Evolutionary conservation across 2,113 vertebrate species (phyloP).

Genomic region (Myiozetetes cayanensis): DNA sequence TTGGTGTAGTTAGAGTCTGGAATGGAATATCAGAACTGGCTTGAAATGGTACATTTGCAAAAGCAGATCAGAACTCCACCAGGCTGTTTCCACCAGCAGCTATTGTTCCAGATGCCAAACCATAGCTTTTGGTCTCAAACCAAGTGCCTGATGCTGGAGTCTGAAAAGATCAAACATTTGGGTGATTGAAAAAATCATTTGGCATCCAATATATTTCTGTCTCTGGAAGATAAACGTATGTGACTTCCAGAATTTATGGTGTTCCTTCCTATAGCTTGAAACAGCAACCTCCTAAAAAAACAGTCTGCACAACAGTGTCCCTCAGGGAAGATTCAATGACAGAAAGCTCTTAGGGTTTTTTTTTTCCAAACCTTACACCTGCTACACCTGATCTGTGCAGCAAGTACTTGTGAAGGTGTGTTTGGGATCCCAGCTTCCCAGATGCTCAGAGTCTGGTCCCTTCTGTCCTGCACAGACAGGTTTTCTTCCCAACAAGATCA

Average conservation of each 20-base stretch:
- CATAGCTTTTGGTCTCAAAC: background rate
- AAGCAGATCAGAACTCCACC: background rate
- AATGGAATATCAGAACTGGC: background rate
- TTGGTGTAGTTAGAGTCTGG: background rate
- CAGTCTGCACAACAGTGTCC: background rate
- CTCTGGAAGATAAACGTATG: background rate
- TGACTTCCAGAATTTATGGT: background rate
- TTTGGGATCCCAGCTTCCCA: background rate
- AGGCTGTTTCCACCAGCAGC: fast-evolving
- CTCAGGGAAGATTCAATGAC: background rate
- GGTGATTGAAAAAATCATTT: background rate
- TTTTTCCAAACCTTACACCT: background rate
- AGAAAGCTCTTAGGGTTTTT: background rate
- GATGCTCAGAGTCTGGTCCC: background rate
- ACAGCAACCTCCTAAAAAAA: background rate
- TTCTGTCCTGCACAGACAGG: background rate
- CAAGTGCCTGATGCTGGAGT: background rate
- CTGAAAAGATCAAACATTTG: background rate
- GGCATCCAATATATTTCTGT: background rate
- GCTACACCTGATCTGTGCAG: background rate
- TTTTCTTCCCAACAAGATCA: background rate
- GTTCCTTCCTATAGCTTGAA: background rate
- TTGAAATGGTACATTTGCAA: background rate
- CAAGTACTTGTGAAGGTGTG: background rate
- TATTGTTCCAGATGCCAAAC: background rate